A percentile compares a stretch with the other conserved stretches of the same genome.
phyloP scores from a whole-genome alignment of 2,888 invertebrate genomes.

The Cephalotes varians region DNA sequence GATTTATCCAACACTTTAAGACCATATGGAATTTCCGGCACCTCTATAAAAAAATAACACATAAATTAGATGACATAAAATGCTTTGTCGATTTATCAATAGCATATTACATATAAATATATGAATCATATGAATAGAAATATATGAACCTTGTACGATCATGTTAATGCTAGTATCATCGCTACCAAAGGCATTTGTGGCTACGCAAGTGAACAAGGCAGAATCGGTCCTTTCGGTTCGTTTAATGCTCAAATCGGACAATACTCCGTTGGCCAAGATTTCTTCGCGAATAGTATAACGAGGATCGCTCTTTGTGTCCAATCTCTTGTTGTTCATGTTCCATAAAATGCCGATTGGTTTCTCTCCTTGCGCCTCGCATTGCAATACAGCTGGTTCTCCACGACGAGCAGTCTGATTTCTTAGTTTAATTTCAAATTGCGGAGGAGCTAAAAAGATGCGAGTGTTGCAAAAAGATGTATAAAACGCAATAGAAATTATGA shows the following conservation, averaged over 20 bases:
- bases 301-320: constrained; percentile 95
- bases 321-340: constrained; percentile 97
- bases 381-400: constrained; percentile 95
- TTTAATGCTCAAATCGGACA: constrained; percentile 95
- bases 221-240: constrained; percentile 95
- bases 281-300: constrained; percentile 95
- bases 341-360: constrained; percentile 97
- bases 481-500: neutral
- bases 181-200: constrained; percentile 97
- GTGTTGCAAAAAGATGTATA: neutral
- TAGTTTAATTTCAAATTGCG: constrained; percentile 96
- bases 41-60: constrained; percentile 88
- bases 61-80: neutral
- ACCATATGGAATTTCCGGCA: constrained; percentile 95
- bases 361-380: constrained; percentile 97
- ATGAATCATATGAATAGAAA: no score
- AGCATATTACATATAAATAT: neutral
- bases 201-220: constrained; percentile 96
- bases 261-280: constrained; percentile 94
- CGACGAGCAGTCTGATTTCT: constrained; percentile 96
- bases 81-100: neutral
- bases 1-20: constrained; percentile 96
- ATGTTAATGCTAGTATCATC: constrained; percentile 98
- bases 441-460: constrained; percentile 91
- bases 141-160: constrained; percentile 97